These are phyloP conservation scores for Drosophila prostipennis DNA, from an alignment of 2,888 invertebrate genomes.

Conservation along the genomic window DNA sequence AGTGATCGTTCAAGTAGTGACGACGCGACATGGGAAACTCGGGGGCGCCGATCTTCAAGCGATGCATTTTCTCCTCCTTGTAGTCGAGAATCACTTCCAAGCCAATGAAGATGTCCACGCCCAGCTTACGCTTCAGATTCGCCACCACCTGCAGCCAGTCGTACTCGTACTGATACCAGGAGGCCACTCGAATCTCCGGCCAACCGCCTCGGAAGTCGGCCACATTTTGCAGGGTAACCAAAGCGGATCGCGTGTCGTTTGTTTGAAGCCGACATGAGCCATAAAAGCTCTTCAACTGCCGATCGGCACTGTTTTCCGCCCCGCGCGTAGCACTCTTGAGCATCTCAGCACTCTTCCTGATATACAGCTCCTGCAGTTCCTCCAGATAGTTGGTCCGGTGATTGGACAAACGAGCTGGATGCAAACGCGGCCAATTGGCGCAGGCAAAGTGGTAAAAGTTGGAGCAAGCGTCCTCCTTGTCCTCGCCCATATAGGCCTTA, in stretches of 20 bases:
- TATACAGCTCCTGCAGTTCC: constrained; percentile 76
- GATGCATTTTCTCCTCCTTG: constrained; percentile 73
- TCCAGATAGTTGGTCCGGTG: constrained; percentile 73
- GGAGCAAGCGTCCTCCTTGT: constrained; percentile 59
- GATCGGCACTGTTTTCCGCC: constrained; percentile 71
- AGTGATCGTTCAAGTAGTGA: constrained; percentile 61
- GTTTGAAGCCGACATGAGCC: constrained; percentile 70
- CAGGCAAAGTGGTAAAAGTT: constrained; percentile 82
- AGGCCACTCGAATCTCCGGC: constrained; percentile 70
- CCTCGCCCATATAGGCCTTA: constrained; percentile 73
- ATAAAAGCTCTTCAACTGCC: constrained; percentile 76
- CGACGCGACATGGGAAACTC: constrained; percentile 64
- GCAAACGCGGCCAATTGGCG: constrained; percentile 78
- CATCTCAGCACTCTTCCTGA: constrained; percentile 79
- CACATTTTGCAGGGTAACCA: constrained; percentile 64
- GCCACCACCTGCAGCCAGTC: constrained; percentile 81
- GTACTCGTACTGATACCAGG: constrained; percentile 80
- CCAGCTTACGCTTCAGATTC: constrained; percentile 71
- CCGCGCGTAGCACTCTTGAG: constrained; percentile 50
- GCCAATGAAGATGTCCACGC: constrained; percentile 81
- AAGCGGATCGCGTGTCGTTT: constrained; percentile 53
- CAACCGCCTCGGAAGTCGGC: constrained; percentile 80
- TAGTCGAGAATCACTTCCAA: constrained; percentile 79
- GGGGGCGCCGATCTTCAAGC: constrained; percentile 81
- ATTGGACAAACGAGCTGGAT: constrained; percentile 63